These are phyloP conservation scores for Myiopsitta monachus DNA, from an alignment of 2,113 vertebrate genomes.

Conservation along the genomic window DNA sequence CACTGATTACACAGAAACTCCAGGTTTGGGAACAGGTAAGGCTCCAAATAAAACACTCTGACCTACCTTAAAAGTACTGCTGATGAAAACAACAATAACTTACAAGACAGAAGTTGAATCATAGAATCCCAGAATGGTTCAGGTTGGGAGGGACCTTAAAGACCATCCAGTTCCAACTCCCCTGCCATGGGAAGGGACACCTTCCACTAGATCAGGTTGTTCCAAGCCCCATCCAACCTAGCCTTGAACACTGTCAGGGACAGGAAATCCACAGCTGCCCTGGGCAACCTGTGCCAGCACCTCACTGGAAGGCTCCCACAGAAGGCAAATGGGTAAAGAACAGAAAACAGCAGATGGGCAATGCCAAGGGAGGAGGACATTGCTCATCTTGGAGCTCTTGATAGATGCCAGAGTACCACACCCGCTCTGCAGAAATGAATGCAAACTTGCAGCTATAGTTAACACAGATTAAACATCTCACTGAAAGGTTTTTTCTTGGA, in stretches of 20 bases:
- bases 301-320: not conserved
- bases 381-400: not conserved
- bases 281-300: not conserved
- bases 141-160: not conserved
- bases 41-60: not conserved
- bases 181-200: not conserved
- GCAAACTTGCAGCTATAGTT: not conserved
- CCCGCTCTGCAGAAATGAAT: accelerated
- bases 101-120: not conserved
- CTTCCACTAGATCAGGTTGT: not conserved
- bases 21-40: not conserved
- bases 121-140: not conserved
- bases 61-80: not conserved
- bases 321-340: not conserved
- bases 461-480: not conserved
- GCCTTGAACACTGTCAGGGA: not conserved
- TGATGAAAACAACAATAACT: not conserved
- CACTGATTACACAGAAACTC: not conserved
- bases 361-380: not conserved
- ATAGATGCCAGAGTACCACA: accelerated
- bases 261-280: not conserved
- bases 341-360: not conserved
- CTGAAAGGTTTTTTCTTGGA: not conserved
- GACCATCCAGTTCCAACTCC: not conserved
- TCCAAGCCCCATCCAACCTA: not conserved